Evolutionary conservation across 2,888 invertebrate genomes (phyloP).

Genomic region (Leucoma salicis): DNA sequence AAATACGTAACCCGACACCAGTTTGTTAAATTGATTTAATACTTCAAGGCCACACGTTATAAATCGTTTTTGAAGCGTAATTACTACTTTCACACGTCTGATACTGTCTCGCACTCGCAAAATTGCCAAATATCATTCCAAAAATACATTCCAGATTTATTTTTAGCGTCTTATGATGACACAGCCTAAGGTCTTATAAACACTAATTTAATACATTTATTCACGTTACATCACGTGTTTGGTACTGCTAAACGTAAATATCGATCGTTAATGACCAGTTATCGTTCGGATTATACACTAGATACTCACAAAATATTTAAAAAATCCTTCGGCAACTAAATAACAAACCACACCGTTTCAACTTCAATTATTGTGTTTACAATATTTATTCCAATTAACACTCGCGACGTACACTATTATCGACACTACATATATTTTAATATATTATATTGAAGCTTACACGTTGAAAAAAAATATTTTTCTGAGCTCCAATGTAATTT

Average conservation of each 20-base stretch:
- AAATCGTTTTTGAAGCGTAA: constrained; percentile 44
- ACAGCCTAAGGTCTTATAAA: constrained; percentile 45
- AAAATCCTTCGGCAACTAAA: constrained; percentile 57
- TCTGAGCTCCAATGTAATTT: constrained; percentile 72
- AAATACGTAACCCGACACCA: constrained; percentile 29
- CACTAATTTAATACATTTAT: constrained; percentile 50
- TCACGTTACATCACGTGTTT: constrained; percentile 49
- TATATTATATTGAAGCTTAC: constrained; percentile 55
- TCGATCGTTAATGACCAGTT: constrained; percentile 55
- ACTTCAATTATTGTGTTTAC: constrained; percentile 30
- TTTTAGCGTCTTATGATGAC: constrained; percentile 71
- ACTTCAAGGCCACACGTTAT: constrained; percentile 53
- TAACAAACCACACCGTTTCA: constrained; percentile 47
- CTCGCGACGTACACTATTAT: constrained; percentile 57
- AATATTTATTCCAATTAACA: constrained; percentile 40
- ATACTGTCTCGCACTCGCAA: constrained; percentile 62
- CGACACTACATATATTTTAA: constrained; percentile 53
- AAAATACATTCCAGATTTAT: constrained; percentile 71
- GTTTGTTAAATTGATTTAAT: constrained; percentile 25
- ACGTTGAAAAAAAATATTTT: constrained; percentile 61
- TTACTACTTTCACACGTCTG: constrained; percentile 69
- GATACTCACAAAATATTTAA: constrained; percentile 71
- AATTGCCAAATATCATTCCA: constrained; percentile 71
- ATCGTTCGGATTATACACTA: constrained; percentile 44
- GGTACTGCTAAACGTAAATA: constrained; percentile 44